These are phyloP conservation scores for Stichopus horrens DNA, from an alignment of 53 echinoderm and acorn worm genomes.

Conservation along the genomic window DNA sequence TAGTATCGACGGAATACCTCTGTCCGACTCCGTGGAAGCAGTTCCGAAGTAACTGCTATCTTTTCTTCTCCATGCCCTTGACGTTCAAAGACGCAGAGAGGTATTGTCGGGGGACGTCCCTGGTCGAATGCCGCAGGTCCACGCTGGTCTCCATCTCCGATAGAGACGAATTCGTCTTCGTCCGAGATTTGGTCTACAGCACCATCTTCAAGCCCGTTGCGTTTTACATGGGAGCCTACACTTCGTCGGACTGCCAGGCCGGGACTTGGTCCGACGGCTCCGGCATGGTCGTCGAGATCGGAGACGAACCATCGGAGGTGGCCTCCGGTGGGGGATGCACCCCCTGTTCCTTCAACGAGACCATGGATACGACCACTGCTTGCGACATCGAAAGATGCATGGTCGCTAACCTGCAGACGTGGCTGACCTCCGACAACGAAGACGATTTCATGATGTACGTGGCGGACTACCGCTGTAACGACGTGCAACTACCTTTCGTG, in stretches of 20 bases:
- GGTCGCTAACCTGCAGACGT: conserved; percentile 12
- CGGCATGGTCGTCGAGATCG: background rate
- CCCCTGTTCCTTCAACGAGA: conserved; percentile 2
- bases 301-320: background rate
- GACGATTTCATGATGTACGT: background rate
- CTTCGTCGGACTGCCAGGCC: background rate
- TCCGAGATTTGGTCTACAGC: conserved; percentile 14
- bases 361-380: background rate
- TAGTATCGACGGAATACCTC: background rate
- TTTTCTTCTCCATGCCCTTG: conserved; percentile 10
- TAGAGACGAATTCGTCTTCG: background rate
- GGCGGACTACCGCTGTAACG: background rate
- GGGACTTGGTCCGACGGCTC: conserved; percentile 31
- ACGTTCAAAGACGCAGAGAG: conserved; percentile 22
- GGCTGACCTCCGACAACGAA: background rate
- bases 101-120: background rate
- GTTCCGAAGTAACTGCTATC: background rate
- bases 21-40: conserved; percentile 20
- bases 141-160: background rate
- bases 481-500: conserved; percentile 18
- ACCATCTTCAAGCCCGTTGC: background rate
- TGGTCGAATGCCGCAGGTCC: background rate
- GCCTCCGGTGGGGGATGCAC: background rate
- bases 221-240: conserved; percentile 30
- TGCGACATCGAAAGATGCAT: conserved; percentile 27